A percentile compares a stretch with the other conserved stretches of the same genome.
phyloP scores from a whole-genome alignment of 1,140 invertebrate genomes.

The Ectropis grisescens region DNA sequence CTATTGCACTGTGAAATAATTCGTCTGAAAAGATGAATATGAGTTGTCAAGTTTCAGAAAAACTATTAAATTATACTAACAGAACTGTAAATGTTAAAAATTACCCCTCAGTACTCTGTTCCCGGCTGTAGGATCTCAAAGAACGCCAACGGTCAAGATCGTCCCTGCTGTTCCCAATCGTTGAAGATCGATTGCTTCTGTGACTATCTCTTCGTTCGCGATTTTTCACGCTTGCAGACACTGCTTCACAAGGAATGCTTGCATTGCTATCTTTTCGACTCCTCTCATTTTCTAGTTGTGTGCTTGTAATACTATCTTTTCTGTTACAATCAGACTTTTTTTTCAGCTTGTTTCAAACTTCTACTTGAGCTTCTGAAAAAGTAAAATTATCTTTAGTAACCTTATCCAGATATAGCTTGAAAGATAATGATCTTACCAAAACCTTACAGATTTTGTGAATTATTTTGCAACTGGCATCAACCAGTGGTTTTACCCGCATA shows the following conservation, averaged over 20 bases:
- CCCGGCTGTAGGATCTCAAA: conserved; percentile 51
- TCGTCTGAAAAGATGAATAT: conserved; percentile 27
- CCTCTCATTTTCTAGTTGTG: conserved; percentile 37
- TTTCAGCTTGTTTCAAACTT: conserved; percentile 46
- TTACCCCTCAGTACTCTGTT: conserved; percentile 57
- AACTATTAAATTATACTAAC: too few species aligned
- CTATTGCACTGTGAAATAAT: conserved; percentile 64
- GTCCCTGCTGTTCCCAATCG: conserved; percentile 56
- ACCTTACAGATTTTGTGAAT: too few species aligned
- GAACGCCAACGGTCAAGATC: conserved; percentile 60
- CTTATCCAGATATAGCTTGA: too few species aligned
- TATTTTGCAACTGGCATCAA: too few species aligned
- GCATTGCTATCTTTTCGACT: conserved; percentile 50
- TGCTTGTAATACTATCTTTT: conserved; percentile 48
- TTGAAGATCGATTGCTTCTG: conserved; percentile 55
- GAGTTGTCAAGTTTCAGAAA: too few species aligned
- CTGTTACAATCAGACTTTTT: conserved; percentile 38
- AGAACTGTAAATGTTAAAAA: background rate
- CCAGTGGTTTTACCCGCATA: too few species aligned
- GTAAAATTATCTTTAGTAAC: too few species aligned
- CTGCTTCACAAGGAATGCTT: conserved; percentile 40
- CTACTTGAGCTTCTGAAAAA: conserved; percentile 45
- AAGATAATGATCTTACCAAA: too few species aligned
- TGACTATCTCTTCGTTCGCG: conserved; percentile 54
- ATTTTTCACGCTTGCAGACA: conserved; percentile 29